Base-by-base conservation (phyloP, 2,888 invertebrate genomes). In the Polyommatus icarus region DNA sequence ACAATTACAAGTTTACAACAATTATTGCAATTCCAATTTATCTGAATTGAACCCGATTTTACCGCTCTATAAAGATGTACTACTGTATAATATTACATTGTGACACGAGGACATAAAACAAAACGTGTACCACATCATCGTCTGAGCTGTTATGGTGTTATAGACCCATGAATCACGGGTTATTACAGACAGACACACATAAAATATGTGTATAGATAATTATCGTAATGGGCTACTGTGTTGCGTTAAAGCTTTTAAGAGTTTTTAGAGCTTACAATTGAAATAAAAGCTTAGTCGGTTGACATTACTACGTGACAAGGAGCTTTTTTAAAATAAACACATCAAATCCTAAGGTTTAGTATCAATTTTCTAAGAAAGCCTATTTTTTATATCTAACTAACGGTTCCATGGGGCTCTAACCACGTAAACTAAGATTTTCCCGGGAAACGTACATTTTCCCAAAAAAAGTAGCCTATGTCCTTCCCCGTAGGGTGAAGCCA, bases 61-160 rank as follows among this genome's bases (percentile, higher is more conserved):
- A 40, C 0, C 46, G 15, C 4, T 54, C 15, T 54, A 18, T 3
- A 3, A 54, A 18, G 5, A 18, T 32, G 15, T 3, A 5, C 54
- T 54, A 54, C 54, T 54, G 54, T 18, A 18, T 54, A 46, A 46
- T 46, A 54, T 54, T 54, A 54, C 0, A 54, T 54, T 54, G 5
- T 18, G 54, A 18, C 10, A 12, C 67, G 29, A 67, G 8, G 15
- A 29, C 67, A 67, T 67, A 67, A 67, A 67, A 67, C 6, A 29
- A 67, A 67, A 67, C 61, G 61, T 67, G 61, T 67, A 29, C 15
- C 67, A 29, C 67, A 67, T 29, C 67, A 67, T 32, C 67, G 67
- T 67, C 67, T 32, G 67, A 32, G 67, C 67, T 67, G 29, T 29
- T 67, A 67, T 67, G 29, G 67, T 67, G 67, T 67, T 29, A 67